phyloP scores from a whole-genome alignment of 2,113 vertebrate genomes.

The Dolichallabes microphthalmus region DNA sequence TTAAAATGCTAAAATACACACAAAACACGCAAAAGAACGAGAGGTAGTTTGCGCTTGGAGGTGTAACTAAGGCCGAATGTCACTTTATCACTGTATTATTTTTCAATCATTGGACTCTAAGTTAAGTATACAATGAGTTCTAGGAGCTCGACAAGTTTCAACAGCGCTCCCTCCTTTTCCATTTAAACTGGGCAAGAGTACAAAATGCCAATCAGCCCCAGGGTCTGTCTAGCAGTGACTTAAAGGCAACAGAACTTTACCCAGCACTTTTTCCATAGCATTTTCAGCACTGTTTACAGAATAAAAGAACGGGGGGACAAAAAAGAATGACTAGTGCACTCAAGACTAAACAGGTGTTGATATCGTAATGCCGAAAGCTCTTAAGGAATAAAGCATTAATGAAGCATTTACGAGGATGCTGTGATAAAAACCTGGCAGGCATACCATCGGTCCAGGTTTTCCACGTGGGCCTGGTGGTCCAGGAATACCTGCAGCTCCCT shows the following conservation, averaged over 20 bases:
- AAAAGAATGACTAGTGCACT: not conserved
- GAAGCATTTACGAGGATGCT: not conserved
- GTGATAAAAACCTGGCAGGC: conserved; percentile 54
- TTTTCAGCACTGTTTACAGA: not conserved
- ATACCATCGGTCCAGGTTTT: conserved; percentile 86
- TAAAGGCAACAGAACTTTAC: not conserved
- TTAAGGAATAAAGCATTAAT: not conserved
- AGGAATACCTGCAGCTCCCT: conserved; percentile 83
- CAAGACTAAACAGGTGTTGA: not conserved
- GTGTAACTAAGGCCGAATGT: not conserved
- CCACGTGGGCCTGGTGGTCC: conserved; percentile 85
- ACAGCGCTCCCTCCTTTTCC: not conserved
- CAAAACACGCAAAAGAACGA: not conserved
- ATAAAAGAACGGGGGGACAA: too few relatives aligned
- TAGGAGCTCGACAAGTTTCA: not conserved
- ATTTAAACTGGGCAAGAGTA: conserved; percentile 12
- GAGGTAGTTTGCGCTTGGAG: not conserved
- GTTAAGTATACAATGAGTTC: conserved; percentile 4
- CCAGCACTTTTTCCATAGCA: not conserved
- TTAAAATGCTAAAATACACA: not conserved
- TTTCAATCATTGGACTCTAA: not conserved
- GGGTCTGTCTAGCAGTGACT: not conserved
- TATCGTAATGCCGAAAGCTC: not conserved
- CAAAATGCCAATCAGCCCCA: conserved; percentile 19
- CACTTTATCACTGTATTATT: not conserved